phyloP scores from a whole-genome alignment of 2,888 invertebrate genomes.

The Hemicrepidius hirtus region DNA sequence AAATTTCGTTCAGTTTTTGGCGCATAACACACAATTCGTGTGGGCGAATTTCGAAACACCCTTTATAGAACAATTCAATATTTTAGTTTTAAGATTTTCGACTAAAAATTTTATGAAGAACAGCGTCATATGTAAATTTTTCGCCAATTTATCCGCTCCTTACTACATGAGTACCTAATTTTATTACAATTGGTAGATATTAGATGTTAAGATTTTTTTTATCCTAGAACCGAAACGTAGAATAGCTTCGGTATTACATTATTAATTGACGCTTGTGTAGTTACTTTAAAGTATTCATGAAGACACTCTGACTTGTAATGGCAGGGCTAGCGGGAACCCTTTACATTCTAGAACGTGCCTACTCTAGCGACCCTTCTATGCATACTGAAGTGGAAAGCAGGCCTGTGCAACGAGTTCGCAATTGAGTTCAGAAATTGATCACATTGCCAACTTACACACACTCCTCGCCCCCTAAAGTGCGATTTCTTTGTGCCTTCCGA shows the following conservation, averaged over 20 bases:
- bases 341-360: constrained; percentile 44
- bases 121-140: too few relatives aligned
- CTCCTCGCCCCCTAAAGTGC: background rate
- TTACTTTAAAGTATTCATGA: constrained; percentile 60
- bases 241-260: constrained; percentile 37
- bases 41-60: too few relatives aligned
- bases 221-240: background rate
- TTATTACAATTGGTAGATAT: too few relatives aligned
- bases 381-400: constrained; percentile 56
- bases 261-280: constrained; percentile 60
- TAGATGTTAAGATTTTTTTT: too few relatives aligned
- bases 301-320: constrained; percentile 44
- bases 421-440: constrained; percentile 50
- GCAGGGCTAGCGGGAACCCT: constrained; percentile 38
- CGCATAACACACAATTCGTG: too few relatives aligned
- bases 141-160: too few relatives aligned
- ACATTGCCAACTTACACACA: constrained; percentile 48
- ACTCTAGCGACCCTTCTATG: constrained; percentile 55
- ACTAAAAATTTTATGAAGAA: too few relatives aligned
- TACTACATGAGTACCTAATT: too few relatives aligned
- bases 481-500: background rate
- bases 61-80: too few relatives aligned
- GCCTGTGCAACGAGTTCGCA: constrained; percentile 50
- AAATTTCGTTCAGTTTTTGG: too few relatives aligned
- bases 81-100: too few relatives aligned